Base-by-base conservation (phyloP, 2,888 invertebrate genomes). In the Teinopalpus imperialis region DNA sequence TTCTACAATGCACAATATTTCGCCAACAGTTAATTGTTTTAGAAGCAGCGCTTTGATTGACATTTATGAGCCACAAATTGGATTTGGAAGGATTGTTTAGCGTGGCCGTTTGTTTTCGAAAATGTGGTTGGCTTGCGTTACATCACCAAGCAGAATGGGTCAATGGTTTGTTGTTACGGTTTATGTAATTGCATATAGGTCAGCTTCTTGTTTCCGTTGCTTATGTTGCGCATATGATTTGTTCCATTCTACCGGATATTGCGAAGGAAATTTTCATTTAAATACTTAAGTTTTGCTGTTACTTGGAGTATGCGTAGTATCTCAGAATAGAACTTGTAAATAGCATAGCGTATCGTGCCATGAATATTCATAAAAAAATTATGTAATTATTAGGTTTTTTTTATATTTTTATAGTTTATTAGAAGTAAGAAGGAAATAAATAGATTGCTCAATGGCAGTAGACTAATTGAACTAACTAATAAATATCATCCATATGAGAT, bases 131-230 rank as follows among this genome's bases (percentile, higher is more conserved):
- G 45, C 43, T 49, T 20, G 51, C 39, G 59, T 70, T 75, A 69
- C 61, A 67, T 69, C 70, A 74, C 53, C 53, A 52, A 62, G 63
- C 53, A 58, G 61, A 69, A 61, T 66, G 59, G 76, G 71, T 45
- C 32, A 39, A 20, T 24, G 39, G 26, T 32, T 23, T 44, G 37
- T 31, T 70, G 65, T 60, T 46, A 57, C 54, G 39, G 23, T 45
- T 39, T 39, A 36, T 39, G 21, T 39, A 39, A 45, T 39, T 31
- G 31, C 37, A 37, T 45, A 26, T 45, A 39, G 39, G 45, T 45
- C 39, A 14, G 24, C 18, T 21, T 13, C 9, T 26, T 39, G 37
- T 39, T 39, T 27, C 14, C 32, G 32, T 36, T 36, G 26, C 8
- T 27, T 14, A 10, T 32, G 18, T 39, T 16, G 12, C 18, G 8